phyloP scores from a whole-genome alignment of 2,888 invertebrate genomes.

The Colletes collaris region DNA sequence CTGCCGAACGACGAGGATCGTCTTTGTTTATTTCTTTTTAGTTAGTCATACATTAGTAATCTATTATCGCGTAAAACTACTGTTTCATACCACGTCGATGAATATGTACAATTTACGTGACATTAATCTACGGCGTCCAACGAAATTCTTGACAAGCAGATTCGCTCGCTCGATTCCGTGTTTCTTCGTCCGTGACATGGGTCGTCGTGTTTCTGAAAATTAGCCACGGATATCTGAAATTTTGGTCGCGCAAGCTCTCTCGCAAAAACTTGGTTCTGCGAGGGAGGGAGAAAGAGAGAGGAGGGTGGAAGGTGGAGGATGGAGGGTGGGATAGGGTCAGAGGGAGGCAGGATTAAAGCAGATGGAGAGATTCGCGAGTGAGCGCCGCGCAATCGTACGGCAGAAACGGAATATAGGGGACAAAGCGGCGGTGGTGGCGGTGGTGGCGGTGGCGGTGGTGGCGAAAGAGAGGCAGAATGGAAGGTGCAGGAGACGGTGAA shows the following conservation, averaged over 20 bases:
- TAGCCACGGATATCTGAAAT: constrained; percentile 65
- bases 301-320: background rate
- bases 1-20: too few relatives aligned
- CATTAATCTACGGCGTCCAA: constrained; percentile 16
- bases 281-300: background rate
- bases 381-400: constrained; percentile 38
- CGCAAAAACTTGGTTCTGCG: constrained; percentile 56
- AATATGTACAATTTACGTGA: background rate
- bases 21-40: too few relatives aligned
- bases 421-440: constrained; percentile 30
- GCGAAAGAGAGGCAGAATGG: constrained; percentile 30
- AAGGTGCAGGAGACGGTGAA: constrained; percentile 29
- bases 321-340: background rate
- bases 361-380: constrained; percentile 54
- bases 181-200: constrained; percentile 19
- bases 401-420: constrained; percentile 45
- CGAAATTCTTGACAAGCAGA: constrained; percentile 35
- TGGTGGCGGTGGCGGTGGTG: constrained; percentile 14
- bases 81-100: too few relatives aligned
- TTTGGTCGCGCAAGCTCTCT: constrained; percentile 52
- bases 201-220: constrained; percentile 52
- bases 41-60: too few relatives aligned
- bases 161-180: background rate
- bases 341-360: constrained; percentile 37
- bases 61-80: too few relatives aligned